Conservation (phyloP, 2,797 vertebrate genomes). For the Cryptoblepharus egeriae region DNA sequence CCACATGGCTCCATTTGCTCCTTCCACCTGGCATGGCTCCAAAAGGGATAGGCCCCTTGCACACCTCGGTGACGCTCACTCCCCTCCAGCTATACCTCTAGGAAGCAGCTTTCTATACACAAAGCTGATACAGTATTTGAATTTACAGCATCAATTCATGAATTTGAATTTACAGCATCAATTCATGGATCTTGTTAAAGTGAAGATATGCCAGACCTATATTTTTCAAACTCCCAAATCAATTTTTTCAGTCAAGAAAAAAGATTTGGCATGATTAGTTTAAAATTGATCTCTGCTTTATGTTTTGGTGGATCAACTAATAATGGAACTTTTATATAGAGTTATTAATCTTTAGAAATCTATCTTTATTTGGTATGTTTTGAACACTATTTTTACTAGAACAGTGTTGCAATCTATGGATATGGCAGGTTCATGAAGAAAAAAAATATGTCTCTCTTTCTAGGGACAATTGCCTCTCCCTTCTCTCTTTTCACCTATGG, state of each 20-base stretch:
- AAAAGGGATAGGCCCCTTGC: no score
- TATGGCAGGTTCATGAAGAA: background rate
- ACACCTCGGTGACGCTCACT: no score
- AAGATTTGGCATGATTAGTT: background rate
- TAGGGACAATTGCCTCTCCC: no score
- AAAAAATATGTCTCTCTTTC: no score
- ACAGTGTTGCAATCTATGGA: background rate
- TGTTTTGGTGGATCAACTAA: background rate
- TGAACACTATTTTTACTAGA: background rate
- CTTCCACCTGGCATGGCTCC: no score
- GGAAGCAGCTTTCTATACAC: no score
- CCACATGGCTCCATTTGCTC: no score
- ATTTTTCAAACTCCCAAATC: background rate
- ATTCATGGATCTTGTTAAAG: background rate
- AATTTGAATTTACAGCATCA: background rate
- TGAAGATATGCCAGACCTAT: background rate
- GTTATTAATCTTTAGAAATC: background rate
- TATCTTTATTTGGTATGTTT: no score
- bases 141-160: background rate
- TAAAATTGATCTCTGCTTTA: background rate
- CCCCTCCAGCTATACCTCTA: no score
- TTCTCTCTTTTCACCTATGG: no score
- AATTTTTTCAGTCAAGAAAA: background rate
- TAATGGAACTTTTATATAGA: background rate
- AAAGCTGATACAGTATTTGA: no score